These are phyloP conservation scores for cat (Felis catus) DNA, from an alignment of 2,113 vertebrate genomes.

Conservation along the genomic window F.catus_Fca126_mat1.0 CM031417.1:56362001-56362500, in stretches of 20 bases:
- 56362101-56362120: not conserved
- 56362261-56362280: no score
- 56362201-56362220: not conserved
- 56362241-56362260: no score
- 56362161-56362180: not conserved
- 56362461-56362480: not conserved
- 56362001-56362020: not conserved
- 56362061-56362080: not conserved
- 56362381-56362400: no score
- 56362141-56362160: not conserved
- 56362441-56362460: no score
- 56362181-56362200: not conserved
- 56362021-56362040: not conserved
- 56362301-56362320: no score
- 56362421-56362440: no score
- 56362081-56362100: not conserved
- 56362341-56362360: no score
- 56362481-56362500: not conserved
- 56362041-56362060: not conserved
- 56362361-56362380: no score
- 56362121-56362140: not conserved
- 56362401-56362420: no score
- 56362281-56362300: no score
- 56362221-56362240: no score
- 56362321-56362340: no score